Percentiles rank a stretch among this genome's conserved stretches.
Conservation (phyloP, 2,113 vertebrate genomes). For the Numida meleagris region DNA sequence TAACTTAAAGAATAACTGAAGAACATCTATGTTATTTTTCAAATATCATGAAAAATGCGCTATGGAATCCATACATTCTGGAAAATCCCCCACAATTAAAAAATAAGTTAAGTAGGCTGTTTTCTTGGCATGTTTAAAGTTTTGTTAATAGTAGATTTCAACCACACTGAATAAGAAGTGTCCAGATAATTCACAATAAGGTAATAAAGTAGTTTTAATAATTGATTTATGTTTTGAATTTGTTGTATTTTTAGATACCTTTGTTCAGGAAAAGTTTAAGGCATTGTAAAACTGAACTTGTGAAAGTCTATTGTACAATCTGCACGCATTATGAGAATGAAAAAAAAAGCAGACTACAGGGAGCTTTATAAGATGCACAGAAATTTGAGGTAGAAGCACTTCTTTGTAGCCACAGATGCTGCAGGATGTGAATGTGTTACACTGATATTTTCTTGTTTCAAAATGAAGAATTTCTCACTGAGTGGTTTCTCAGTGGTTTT, state of each 20-base stretch:
- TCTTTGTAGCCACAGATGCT: not conserved
- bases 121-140: not conserved
- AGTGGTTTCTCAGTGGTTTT: not conserved
- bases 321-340: not conserved
- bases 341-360: not conserved
- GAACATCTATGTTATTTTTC: not conserved
- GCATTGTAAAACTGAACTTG: rapidly evolving
- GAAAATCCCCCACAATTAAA: not conserved
- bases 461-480: not conserved
- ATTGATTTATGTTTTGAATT: not conserved
- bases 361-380: not conserved
- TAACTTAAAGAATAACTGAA: not conserved
- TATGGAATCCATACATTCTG: not conserved
- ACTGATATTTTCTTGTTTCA: not conserved
- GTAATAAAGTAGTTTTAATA: not conserved
- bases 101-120: not conserved
- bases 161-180: not conserved
- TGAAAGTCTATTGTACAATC: not conserved
- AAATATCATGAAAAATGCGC: not conserved
- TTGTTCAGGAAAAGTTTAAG: not conserved
- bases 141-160: not conserved
- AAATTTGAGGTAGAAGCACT: not conserved
- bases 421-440: rapidly evolving
- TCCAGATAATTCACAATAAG: not conserved
- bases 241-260: not conserved